A percentile compares a stretch with the other conserved stretches of the same genome.
phyloP scores from a whole-genome alignment of 2,113 vertebrate genomes.

The Cariama cristata region DNA sequence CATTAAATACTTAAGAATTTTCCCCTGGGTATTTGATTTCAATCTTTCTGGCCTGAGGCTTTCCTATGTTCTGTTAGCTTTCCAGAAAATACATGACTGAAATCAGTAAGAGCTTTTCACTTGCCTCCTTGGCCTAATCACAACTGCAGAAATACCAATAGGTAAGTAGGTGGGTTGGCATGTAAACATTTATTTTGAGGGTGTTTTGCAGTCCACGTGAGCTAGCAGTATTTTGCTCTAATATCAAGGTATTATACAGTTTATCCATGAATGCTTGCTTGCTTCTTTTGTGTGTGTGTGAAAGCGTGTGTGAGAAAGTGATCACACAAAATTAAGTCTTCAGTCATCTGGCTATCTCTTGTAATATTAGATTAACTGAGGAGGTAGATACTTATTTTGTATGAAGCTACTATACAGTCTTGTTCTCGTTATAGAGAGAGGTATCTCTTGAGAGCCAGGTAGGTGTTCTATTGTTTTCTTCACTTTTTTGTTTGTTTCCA shows the following conservation, averaged over 20 bases:
- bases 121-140: background rate
- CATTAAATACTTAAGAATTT: background rate
- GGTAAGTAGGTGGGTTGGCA: background rate
- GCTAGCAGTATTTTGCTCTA: background rate
- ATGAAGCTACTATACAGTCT: background rate
- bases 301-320: background rate
- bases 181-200: background rate
- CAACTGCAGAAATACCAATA: background rate
- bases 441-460: background rate
- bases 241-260: background rate
- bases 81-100: background rate
- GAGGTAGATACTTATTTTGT: background rate
- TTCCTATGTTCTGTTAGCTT: background rate
- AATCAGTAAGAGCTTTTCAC: background rate
- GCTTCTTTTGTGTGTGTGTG: too few species aligned
- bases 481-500: background rate
- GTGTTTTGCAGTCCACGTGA: background rate
- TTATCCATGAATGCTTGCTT: background rate
- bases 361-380: background rate
- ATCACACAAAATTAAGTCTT: background rate
- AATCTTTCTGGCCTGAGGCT: background rate
- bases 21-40: background rate
- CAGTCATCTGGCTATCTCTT: background rate
- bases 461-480: background rate
- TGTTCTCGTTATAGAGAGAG: background rate